These are phyloP conservation scores for Raillietiella orientalis DNA, from an alignment of 2,888 invertebrate species.

Conservation along the genomic window DNA sequence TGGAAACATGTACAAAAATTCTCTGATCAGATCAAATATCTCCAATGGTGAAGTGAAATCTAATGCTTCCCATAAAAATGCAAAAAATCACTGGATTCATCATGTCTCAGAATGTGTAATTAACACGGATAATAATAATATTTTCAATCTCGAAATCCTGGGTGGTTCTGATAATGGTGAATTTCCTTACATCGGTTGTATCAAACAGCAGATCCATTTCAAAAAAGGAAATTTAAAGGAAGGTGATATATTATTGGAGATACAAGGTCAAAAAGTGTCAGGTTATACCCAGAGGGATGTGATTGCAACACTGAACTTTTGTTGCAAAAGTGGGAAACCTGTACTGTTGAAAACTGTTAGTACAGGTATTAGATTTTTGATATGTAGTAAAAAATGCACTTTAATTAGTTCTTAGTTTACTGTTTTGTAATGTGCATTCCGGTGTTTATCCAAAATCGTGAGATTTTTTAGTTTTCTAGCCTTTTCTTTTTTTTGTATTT, in stretches of 20 bases:
- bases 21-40: too few relatives aligned
- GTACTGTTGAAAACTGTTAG: conserved; percentile 18
- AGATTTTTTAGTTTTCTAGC: too few relatives aligned
- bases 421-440: background rate
- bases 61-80: too few relatives aligned
- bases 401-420: background rate
- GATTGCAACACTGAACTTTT: conserved; percentile 18
- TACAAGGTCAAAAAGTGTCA: conserved; percentile 20
- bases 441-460: too few relatives aligned
- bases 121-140: conserved; percentile 13
- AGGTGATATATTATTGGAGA: conserved; percentile 18
- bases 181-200: conserved; percentile 12
- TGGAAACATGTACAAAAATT: too few relatives aligned
- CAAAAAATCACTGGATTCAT: conserved; percentile 16
- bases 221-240: conserved; percentile 2
- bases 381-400: too few relatives aligned
- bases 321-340: conserved; percentile 18
- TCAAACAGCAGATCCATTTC: too few relatives aligned
- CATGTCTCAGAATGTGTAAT: conserved; percentile 15
- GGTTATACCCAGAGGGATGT: conserved; percentile 21
- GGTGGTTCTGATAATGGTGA: conserved; percentile 19
- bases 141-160: conserved; percentile 13
- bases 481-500: too few relatives aligned
- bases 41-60: too few relatives aligned
- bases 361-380: too few relatives aligned